Percentiles rank a stretch among this genome's conserved stretches.
phyloP scores from a whole-genome alignment of 2,888 invertebrate genomes.

The Allygus modestus region DNA sequence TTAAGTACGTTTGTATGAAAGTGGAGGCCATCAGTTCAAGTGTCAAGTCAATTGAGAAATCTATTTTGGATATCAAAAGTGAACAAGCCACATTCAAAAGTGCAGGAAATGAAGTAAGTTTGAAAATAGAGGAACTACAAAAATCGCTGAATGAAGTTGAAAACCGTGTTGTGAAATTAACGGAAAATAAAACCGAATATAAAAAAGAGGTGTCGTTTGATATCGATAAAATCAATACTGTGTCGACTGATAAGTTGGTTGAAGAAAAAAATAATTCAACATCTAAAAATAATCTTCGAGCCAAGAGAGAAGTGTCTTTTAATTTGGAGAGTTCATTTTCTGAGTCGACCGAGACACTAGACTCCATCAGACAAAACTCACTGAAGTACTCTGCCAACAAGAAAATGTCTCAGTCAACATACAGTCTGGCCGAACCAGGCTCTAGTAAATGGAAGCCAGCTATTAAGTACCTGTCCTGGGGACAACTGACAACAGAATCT shows the following conservation, averaged over 20 bases:
- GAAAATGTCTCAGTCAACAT: slow-evolving; percentile 5
- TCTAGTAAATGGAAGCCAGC: not conserved
- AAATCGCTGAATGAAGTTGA: not conserved
- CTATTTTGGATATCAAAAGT: not conserved
- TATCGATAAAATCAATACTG: not conserved
- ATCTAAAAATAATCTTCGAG: not conserved
- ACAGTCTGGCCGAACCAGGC: slow-evolving; percentile 8
- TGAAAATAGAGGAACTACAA: slow-evolving; percentile 5
- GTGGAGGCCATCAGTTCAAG: not conserved
- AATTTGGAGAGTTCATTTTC: not conserved
- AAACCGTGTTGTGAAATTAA: not conserved
- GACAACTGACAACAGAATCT: not conserved
- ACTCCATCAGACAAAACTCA: not conserved
- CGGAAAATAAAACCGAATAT: not conserved
- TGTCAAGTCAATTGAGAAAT: slow-evolving; percentile 1
- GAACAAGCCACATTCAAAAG: not conserved
- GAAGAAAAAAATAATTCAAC: not conserved
- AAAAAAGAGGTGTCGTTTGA: not conserved
- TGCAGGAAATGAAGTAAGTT: not conserved
- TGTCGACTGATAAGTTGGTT: not conserved
- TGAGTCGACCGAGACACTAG: not conserved
- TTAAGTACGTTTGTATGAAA: slow-evolving; percentile 40
- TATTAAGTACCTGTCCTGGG: slow-evolving; percentile 11
- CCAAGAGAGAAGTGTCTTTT: slow-evolving; percentile 36
- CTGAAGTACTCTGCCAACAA: not conserved